Base-by-base conservation (phyloP, 1,140 invertebrate species). In the Eupristina koningsbergeri region DNA sequence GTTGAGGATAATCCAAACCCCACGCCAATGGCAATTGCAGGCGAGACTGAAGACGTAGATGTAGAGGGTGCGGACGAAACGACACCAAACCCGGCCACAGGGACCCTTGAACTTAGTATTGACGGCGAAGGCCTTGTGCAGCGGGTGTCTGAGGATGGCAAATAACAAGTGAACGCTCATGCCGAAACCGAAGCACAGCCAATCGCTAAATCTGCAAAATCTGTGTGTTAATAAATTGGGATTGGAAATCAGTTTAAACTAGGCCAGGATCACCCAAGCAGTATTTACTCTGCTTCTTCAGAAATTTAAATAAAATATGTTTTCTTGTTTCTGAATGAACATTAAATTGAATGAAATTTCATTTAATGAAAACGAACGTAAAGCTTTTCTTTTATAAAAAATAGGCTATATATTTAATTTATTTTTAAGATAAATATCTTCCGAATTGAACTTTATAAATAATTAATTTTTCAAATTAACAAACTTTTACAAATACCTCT, bases 1-100 rank as follows among this genome's bases (percentile, higher is more conserved):
- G 19, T 74, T 76, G 22, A 83, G 69, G 8, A 85, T 17, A 17
- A 82, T 74, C 94, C 94, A 96, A 8, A 93, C 92, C 26, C 94
- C 94, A 7, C 94, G 89, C 94, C 95, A 96, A 73, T 95, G 93
- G 88, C 93, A 93, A 63, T 95, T 93, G 86, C 93, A 93, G 8
- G 91, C 86, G 1, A 94, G 83, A 26, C 93, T 91, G 86, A 94
- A 95, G 3, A 94, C 86, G 83, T 94, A 94, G 0, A 93, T 94
- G 89, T 95, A 95, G 0, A 94, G 6, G 29, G 93, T 88, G 34
- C 93, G 89, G 11, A 88, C 69, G 0, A 89, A 22, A 5, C 86
- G 83, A 78, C 84, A 86, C 9, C 63, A 73, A 17, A 85, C 9
- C 83, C 87, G 81, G 19, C 39, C 26, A 53, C 61, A 67, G 53